Evolutionary conservation across 2,888 invertebrate genomes (phyloP), one percentile per base, ranked within the genome.

Genomic region (Dyspetes luteomarginatus): DNA sequence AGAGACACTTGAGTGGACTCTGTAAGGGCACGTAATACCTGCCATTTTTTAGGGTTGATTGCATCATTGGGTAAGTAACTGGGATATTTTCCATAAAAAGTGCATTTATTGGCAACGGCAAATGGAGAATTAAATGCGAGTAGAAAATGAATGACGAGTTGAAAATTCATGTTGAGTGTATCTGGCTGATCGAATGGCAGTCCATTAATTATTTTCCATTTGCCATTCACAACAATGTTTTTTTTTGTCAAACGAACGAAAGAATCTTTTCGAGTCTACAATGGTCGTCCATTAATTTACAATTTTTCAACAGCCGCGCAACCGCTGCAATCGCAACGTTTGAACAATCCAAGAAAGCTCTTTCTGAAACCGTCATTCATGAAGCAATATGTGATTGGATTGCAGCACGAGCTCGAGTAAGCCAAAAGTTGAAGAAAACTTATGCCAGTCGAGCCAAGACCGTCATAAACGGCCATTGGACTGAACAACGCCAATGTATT

Each of bases 351-450:
- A 64, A 97, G 93, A 90, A 97, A 97, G 0, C 97, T 96, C 83
- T 96, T 95, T 9, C 97, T 93, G 89, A 98, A 98, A 90, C 96
- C 96, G 84, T 95, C 94, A 92, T 97, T 98, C 97, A 98, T 97
- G 93, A 98, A 97, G 92, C 97, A 97, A 91, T 97, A 98, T 0
- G 97, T 98, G 87, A 98, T 97, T 0, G 97, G 97, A 90, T 98
- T 98, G 91, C 96, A 96, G 91, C 97, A 97, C 3, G 96, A 96
- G 0, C 96, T 96, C 72, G 96, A 94, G 90, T 97, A 97, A 0
- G 97, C 96, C 58, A 97, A 90, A 22, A 97, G 93, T 83, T 97
- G 97, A 0, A 97, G 93, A 3, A 95, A 93, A 4, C 95, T 94
- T 58, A 97, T 94, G 7, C 96, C 95, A 3, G 95, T 95, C 4